A percentile compares a stretch with the other conserved stretches of the same genome.
phyloP scores from a whole-genome alignment of 2,797 vertebrate species.

The Takifugu rubripes region DNA sequence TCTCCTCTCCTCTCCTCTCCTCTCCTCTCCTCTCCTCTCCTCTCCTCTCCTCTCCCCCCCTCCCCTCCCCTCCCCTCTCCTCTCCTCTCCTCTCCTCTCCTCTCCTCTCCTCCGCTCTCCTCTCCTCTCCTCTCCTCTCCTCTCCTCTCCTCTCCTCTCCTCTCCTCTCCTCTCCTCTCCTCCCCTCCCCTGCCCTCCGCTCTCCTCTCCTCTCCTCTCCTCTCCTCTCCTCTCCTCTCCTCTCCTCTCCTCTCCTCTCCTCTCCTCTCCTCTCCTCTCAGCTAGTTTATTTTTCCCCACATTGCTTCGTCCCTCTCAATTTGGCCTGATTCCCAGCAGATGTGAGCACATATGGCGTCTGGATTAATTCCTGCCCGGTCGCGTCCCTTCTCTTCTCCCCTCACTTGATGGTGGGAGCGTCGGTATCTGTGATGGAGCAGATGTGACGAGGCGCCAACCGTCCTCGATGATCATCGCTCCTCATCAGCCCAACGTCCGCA shows the following conservation, averaged over 20 bases:
- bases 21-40: no score
- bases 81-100: no score
- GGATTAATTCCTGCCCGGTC: not conserved
- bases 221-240: no score
- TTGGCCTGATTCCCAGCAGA: not conserved
- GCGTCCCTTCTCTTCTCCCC: not conserved
- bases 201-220: no score
- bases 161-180: not conserved
- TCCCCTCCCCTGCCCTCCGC: no score
- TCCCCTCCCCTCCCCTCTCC: not conserved
- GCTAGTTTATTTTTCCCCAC: not conserved
- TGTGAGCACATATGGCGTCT: not conserved
- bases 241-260: not conserved
- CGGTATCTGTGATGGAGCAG: no score
- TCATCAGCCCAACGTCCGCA: no score
- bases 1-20: no score
- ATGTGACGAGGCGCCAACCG: no score
- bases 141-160: conserved; percentile 5
- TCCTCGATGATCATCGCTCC: no score
- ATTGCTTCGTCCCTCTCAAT: no score
- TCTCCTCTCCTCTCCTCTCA: not conserved
- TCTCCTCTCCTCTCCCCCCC: not conserved
- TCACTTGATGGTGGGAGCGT: not conserved
- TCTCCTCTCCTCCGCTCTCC: not conserved
- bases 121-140: conserved; percentile 9